phyloP scores from a whole-genome alignment of 1,140 invertebrate genomes.

The Octopus sinensis region DNA sequence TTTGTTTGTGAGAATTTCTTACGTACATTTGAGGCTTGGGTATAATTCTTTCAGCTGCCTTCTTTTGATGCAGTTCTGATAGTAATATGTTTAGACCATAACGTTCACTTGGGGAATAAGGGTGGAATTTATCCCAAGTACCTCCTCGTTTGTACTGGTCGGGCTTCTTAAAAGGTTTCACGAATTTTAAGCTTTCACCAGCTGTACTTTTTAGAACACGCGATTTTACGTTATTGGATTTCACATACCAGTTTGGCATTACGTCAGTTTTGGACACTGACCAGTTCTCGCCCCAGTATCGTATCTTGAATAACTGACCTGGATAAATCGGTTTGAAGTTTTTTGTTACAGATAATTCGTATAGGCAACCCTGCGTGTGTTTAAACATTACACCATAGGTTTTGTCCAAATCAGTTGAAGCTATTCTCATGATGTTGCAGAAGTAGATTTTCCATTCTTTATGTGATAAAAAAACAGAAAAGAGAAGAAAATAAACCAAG shows the following conservation, averaged over 20 bases:
- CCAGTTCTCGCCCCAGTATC: neutral
- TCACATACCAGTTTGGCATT: conserved; percentile 20
- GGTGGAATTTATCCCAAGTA: neutral
- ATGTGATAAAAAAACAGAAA: neutral
- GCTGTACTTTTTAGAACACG: conserved; percentile 7
- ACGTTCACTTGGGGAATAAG: neutral
- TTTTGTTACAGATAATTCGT: neutral
- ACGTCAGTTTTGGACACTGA: conserved; percentile 18
- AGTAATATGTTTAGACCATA: neutral
- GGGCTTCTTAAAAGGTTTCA: neutral
- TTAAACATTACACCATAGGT: conserved; percentile 7
- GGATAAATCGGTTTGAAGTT: conserved; percentile 12
- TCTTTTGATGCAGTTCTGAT: too few relatives aligned
- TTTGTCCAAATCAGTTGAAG: neutral
- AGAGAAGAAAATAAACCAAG: too few relatives aligned
- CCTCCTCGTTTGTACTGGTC: conserved; percentile 3
- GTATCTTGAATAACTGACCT: conserved; percentile 10
- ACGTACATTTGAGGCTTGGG: too few relatives aligned
- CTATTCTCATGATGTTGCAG: conserved; percentile 12
- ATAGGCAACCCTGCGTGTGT: conserved; percentile 23
- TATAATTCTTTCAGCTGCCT: too few relatives aligned
- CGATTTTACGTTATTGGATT: neutral
- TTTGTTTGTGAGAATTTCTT: neutral
- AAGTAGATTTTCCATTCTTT: conserved; percentile 22
- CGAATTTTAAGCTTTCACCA: conserved; percentile 9